phyloP scores from a whole-genome alignment of 2,797 vertebrate species.

The Sebastes variabilis region DNA sequence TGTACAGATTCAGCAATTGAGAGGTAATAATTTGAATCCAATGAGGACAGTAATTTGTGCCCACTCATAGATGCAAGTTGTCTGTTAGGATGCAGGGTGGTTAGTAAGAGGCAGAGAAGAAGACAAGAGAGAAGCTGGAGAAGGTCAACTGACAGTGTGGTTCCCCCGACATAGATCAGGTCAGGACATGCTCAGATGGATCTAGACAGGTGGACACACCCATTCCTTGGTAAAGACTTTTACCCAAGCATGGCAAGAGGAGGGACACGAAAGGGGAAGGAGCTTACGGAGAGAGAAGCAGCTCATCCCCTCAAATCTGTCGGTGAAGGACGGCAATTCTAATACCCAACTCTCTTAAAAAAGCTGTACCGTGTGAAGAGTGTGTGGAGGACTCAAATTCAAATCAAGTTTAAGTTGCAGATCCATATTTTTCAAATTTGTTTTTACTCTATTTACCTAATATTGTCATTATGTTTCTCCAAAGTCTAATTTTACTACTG shows the following conservation, averaged over 20 bases:
- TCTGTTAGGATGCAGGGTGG: conserved; percentile 62
- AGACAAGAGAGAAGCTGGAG: conserved; percentile 39
- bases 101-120: conserved; percentile 63
- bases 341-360: neutral
- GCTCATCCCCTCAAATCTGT: conserved; percentile 15
- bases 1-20: neutral
- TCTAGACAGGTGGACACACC: conserved; percentile 58
- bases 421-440: neutral
- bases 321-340: neutral
- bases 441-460: neutral
- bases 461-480: neutral
- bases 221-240: conserved; percentile 59
- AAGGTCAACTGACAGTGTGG: conserved; percentile 31
- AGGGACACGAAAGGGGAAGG: conserved; percentile 1
- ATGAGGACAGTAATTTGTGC: conserved; percentile 18
- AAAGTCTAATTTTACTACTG: neutral
- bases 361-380: neutral
- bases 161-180: conserved; percentile 29
- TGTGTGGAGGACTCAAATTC: neutral
- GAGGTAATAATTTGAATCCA: conserved; percentile 19
- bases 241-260: conserved; percentile 54
- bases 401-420: neutral
- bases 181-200: conserved; percentile 75
- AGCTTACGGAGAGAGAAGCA: neutral
- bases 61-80: conserved; percentile 72